Conservation (phyloP, 2,888 invertebrate species). For the Dicranocentrus wangi region DNA sequence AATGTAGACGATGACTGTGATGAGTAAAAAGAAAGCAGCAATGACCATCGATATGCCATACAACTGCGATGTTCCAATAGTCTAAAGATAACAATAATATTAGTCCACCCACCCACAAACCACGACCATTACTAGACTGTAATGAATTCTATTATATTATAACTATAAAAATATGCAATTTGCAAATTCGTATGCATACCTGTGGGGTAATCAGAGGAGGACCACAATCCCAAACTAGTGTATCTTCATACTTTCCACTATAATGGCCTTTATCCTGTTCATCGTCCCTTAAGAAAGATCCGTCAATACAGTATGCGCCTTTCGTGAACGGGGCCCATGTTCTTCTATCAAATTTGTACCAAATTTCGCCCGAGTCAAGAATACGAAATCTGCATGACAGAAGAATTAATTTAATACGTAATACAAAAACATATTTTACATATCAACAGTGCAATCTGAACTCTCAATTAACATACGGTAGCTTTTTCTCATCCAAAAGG, state of each 20-base stretch:
- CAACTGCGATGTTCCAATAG: constrained; percentile 52
- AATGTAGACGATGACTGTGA: constrained; percentile 68
- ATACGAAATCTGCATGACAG: constrained; percentile 60
- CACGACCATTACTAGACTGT: too few species aligned
- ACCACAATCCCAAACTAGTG: constrained; percentile 64
- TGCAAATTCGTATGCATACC: constrained; percentile 13
- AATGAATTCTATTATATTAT: too few species aligned
- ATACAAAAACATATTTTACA: not conserved
- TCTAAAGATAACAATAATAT: constrained; percentile 18
- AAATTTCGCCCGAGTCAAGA: constrained; percentile 55
- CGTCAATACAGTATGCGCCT: constrained; percentile 60
- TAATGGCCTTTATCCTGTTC: not conserved
- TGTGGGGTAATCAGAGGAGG: constrained; percentile 28
- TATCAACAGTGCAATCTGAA: not conserved
- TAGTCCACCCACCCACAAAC: too few species aligned
- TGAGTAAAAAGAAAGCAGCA: constrained; percentile 68
- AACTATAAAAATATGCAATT: too few species aligned
- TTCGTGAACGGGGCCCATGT: constrained; percentile 50
- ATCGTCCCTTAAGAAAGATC: constrained; percentile 31
- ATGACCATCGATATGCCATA: constrained; percentile 69
- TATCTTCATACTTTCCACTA: constrained; percentile 62
- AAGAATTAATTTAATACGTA: not conserved
- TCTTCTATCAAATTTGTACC: constrained; percentile 62
- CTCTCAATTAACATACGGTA: constrained; percentile 39
- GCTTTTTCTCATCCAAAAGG: constrained; percentile 45